These are phyloP conservation scores for Ammodytes dubius DNA, from an alignment of 2,113 vertebrate species.

Conservation along the genomic window DNA sequence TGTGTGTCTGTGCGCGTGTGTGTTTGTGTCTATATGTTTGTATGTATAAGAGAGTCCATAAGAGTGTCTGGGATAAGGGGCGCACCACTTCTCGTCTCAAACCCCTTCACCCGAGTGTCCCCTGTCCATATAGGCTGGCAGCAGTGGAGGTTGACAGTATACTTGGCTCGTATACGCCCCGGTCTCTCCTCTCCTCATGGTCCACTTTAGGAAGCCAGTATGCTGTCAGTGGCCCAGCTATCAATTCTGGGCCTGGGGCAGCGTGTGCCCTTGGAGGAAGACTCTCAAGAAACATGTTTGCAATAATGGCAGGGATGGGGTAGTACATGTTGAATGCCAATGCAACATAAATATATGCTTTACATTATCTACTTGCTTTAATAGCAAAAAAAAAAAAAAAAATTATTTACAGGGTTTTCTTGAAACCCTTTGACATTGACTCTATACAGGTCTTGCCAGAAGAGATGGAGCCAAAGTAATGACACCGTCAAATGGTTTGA, in stretches of 20 bases:
- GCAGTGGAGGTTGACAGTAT: constrained; percentile 55
- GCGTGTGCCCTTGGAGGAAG: constrained; percentile 26
- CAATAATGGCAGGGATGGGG: constrained; percentile 31
- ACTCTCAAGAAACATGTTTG: constrained; percentile 41
- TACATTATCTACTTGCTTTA: constrained; percentile 2
- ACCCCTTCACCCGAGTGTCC: constrained; percentile 71
- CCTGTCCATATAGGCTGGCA: constrained; percentile 63
- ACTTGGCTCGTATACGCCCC: constrained; percentile 56
- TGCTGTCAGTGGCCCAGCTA: constrained; percentile 60
- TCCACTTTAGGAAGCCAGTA: constrained; percentile 51
- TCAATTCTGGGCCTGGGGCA: constrained; percentile 59
- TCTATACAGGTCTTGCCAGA: constrained; percentile 24
- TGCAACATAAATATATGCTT: constrained; percentile 12
- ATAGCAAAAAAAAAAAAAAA: neutral
- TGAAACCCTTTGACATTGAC: constrained; percentile 22
- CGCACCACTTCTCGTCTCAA: constrained; percentile 58
- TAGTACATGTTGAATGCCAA: constrained; percentile 8
- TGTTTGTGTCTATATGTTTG: constrained; percentile 31
- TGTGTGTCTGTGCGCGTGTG: constrained; percentile 39
- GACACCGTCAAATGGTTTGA: constrained; percentile 45
- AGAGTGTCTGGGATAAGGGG: constrained; percentile 62
- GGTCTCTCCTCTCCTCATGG: constrained; percentile 29
- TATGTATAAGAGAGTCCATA: constrained; percentile 51
- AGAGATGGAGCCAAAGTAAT: constrained; percentile 39
- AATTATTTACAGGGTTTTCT: constrained; percentile 24